These are phyloP conservation scores for Bombus waltoni DNA, from an alignment of 1,140 invertebrate species.

Conservation along the genomic window DNA sequence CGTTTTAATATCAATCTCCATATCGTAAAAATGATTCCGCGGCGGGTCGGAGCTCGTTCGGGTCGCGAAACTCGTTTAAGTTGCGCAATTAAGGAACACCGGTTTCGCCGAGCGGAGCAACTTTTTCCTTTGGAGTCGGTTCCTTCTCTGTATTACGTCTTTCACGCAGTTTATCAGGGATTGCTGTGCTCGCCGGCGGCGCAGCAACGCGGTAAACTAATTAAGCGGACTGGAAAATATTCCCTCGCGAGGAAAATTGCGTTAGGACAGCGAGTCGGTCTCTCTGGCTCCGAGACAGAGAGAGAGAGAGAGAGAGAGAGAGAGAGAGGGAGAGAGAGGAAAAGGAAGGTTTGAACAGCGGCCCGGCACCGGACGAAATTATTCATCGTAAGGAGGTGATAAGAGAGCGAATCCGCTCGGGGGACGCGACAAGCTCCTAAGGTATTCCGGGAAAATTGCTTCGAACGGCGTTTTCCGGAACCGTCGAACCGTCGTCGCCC, in stretches of 20 bases:
- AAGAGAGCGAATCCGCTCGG: neutral
- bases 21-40: conserved; percentile 17
- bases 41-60: too few species aligned
- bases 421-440: neutral
- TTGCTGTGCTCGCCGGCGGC: neutral
- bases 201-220: conserved; percentile 28
- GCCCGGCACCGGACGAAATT: neutral
- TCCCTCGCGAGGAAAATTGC: conserved; percentile 19
- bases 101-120: neutral
- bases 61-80: conserved; percentile 38
- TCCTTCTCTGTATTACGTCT: neutral
- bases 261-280: neutral
- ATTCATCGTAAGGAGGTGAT: conserved; percentile 41
- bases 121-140: conserved; percentile 2
- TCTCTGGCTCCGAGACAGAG: neutral
- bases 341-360: neutral
- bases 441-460: neutral
- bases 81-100: conserved; percentile 35
- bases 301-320: neutral
- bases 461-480: neutral
- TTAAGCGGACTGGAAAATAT: conserved; percentile 47
- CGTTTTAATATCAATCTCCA: conserved; percentile 26
- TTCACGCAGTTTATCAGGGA: conserved; percentile 32
- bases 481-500: neutral
- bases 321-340: too few species aligned